A percentile compares a stretch with the other conserved stretches of the same genome.
These are phyloP conservation scores for Lissonota sp. DNA, from an alignment of 2,888 invertebrate genomes.

Conservation along the genomic window DNA sequence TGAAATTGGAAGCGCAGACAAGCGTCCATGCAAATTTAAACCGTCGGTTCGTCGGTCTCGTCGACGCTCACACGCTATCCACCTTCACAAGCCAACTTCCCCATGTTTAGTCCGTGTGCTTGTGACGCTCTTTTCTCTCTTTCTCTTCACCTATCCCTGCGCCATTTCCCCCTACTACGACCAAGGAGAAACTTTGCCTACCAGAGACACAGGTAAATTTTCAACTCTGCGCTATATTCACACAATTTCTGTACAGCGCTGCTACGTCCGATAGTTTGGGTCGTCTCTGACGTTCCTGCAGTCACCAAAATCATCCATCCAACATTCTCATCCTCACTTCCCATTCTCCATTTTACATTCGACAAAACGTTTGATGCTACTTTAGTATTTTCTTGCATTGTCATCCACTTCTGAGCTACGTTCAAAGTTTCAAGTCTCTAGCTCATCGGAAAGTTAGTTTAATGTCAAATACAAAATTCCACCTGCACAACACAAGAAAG, in stretches of 20 bases:
- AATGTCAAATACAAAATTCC: no score
- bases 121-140: constrained; percentile 24
- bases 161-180: constrained; percentile 65
- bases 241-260: not conserved
- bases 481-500: no score
- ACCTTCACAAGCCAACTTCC: constrained; percentile 44
- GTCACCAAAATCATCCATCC: constrained; percentile 4
- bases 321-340: constrained; percentile 6
- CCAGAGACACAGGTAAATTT: constrained; percentile 51
- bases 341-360: constrained; percentile 28
- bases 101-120: constrained; percentile 14
- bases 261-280: not conserved
- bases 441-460: no score
- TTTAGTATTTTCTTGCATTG: no score
- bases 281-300: constrained; percentile 6
- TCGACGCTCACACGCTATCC: constrained; percentile 70
- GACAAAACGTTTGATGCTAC: constrained; percentile 6
- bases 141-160: constrained; percentile 21
- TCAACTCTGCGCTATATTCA: constrained; percentile 24
- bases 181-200: constrained; percentile 75
- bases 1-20: constrained; percentile 82
- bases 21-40: constrained; percentile 81
- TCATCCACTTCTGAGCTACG: no score
- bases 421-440: no score
- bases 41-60: constrained; percentile 71